These are phyloP conservation scores for Altica lythri DNA, from an alignment of 2,888 invertebrate species.

Conservation along the genomic window DNA sequence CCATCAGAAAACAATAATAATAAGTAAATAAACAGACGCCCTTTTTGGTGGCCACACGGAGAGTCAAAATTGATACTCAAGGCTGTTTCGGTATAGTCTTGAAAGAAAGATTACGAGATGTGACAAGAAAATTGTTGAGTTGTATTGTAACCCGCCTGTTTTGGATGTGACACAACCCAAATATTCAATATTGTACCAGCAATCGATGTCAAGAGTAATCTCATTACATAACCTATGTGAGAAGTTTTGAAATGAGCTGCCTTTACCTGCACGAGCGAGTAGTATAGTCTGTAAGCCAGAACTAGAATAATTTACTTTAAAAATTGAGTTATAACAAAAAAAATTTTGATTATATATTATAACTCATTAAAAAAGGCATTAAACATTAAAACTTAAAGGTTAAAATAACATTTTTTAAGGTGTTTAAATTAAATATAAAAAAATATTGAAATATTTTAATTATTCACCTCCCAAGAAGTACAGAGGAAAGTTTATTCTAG, in stretches of 20 bases:
- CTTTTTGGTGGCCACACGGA: slow-evolving; percentile 5
- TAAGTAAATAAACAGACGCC: background rate
- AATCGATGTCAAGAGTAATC: slow-evolving; percentile 45
- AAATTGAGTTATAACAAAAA: background rate
- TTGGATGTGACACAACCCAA: slow-evolving; percentile 56
- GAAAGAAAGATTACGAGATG: slow-evolving; percentile 60
- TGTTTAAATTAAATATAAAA: too few relatives aligned
- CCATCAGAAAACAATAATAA: background rate
- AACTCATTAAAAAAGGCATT: too few relatives aligned
- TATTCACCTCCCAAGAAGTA: too few relatives aligned
- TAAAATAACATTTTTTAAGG: too few relatives aligned
- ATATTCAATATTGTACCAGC: slow-evolving; percentile 54
- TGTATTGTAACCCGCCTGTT: slow-evolving; percentile 17
- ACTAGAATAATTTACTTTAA: background rate
- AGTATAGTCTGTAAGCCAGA: slow-evolving; percentile 11
- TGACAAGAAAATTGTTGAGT: slow-evolving; percentile 47
- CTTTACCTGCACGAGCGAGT: slow-evolving; percentile 29
- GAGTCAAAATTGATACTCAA: slow-evolving; percentile 4
- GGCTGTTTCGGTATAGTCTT: slow-evolving; percentile 35
- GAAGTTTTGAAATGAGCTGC: slow-evolving; percentile 31
- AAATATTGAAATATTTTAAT: too few relatives aligned
- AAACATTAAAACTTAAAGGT: too few relatives aligned
- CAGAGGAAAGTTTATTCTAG: too few relatives aligned
- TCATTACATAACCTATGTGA: slow-evolving; percentile 38
- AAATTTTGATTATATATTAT: too few relatives aligned